Evolutionary conservation across 2,888 invertebrate species (phyloP), one percentile per base, ranked within the genome.

Genomic region (Lagria hirta): DNA sequence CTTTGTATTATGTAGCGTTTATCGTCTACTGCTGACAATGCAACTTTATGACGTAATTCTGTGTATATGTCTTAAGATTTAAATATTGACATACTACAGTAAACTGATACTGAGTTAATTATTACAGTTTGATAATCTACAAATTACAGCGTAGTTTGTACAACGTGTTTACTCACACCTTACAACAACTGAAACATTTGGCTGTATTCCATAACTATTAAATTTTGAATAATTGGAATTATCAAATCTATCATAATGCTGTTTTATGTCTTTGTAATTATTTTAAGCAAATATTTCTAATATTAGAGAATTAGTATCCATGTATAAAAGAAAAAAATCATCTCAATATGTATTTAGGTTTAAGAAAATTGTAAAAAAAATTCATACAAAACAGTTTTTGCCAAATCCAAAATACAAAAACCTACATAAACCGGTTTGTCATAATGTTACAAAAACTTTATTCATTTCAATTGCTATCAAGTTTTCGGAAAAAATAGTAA

Each of bases 401-500:
- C 64, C 15, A 72, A 12, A 33, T 72, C 71, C 28, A 72, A 51
- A 35, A 71, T 59, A 7, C 49, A 20, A 42, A 69, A 60, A 6
- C 69, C 70, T 2, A 64, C 46, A 44, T 69, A 71, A 12, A 72
- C 61, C 1, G 69, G 70, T 58, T 67, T 68, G 53, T 68, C 57
- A 24, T 64, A n/a, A 62, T 11, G 30, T 12, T 6, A 68, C 43
- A 18, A 51, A 44, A 1, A 45, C 15, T 47, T 56, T 56, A n/a
- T 52, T 50, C 45, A 67, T 43, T 37, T 71, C 60, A 15, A 72
- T 52, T 3, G 62, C 61, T 0, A 62, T 60, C n/a, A 72, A 49
- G 43, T 71, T 51, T 43, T 69, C 62, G 21, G 51, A 41, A 43
- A 70, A 68, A 23, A 67, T 63, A 1, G 43, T 43, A 4, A 47